phyloP scores from a whole-genome alignment of 2,888 invertebrate species.

The Drosophila nigricruria region DNA sequence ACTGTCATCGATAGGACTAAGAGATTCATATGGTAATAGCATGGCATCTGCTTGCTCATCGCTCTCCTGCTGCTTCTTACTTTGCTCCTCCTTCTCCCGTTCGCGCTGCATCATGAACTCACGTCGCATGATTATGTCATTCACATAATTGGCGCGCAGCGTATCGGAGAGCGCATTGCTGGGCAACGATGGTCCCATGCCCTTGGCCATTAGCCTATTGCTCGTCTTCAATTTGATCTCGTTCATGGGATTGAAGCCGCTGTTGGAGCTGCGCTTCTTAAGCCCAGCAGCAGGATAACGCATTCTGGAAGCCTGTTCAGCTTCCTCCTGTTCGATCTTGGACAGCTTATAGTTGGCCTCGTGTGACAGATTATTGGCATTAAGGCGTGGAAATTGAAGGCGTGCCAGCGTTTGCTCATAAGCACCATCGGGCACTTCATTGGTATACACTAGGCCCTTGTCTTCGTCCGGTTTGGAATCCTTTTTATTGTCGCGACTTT shows the following conservation, averaged over 20 bases:
- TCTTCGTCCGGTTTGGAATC: not conserved
- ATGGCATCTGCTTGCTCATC: conserved; percentile 7
- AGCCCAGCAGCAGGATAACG: conserved; percentile 20
- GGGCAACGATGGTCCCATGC: conserved; percentile 81
- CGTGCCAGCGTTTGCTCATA: conserved; percentile 64
- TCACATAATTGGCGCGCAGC: conserved; percentile 52
- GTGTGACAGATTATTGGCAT: conserved; percentile 82
- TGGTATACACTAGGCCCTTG: conserved; percentile 4
- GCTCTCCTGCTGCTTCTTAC: not conserved
- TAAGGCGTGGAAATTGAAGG: conserved; percentile 30
- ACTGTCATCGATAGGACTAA: not conserved
- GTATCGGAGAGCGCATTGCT: conserved; percentile 72
- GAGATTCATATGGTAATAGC: conserved; percentile 12
- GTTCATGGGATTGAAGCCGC: conserved; percentile 75
- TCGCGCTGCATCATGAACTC: conserved; percentile 39
- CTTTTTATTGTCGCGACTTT: not conserved
- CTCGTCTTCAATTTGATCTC: conserved; percentile 84
- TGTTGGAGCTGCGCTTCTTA: conserved; percentile 47
- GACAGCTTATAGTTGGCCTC: conserved; percentile 85
- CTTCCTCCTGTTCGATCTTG: conserved; percentile 83
- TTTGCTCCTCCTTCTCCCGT: conserved; percentile 18
- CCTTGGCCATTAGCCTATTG: conserved; percentile 76
- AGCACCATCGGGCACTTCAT: conserved; percentile 46
- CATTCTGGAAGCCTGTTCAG: conserved; percentile 51
- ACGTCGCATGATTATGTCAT: conserved; percentile 54